A percentile compares a stretch with the other conserved stretches of the same genome.
These are phyloP conservation scores for Sialis lutaria DNA, from an alignment of 2,888 invertebrate genomes.

Conservation along the genomic window DNA sequence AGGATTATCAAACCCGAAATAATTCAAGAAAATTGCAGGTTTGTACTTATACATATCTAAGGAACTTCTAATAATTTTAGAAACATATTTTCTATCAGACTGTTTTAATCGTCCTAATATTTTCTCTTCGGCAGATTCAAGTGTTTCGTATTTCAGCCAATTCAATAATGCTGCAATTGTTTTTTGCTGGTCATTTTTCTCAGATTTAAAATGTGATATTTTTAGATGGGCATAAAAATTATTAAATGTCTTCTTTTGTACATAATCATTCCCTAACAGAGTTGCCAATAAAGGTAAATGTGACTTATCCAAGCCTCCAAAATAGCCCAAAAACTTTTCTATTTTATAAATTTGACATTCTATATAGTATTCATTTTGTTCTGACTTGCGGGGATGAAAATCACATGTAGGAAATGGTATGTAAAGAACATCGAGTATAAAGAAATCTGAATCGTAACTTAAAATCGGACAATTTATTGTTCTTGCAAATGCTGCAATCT, in stretches of 20 bases:
- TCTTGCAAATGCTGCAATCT: conserved; percentile 67
- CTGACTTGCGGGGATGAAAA: conserved; percentile 20
- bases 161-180: conserved; percentile 51
- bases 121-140: conserved; percentile 49
- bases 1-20: conserved; percentile 25
- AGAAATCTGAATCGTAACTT: conserved; percentile 91
- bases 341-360: conserved; percentile 57
- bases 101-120: conserved; percentile 44
- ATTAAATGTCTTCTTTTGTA: conserved; percentile 44
- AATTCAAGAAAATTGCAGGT: conserved; percentile 37
- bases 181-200: conserved; percentile 38
- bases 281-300: conserved; percentile 66
- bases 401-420: conserved; percentile 59
- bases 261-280: conserved; percentile 80
- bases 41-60: conserved; percentile 44
- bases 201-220: conserved; percentile 33
- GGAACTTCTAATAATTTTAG: conserved; percentile 39
- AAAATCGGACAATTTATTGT: conserved; percentile 68
- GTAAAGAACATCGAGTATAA: conserved; percentile 67
- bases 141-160: conserved; percentile 58
- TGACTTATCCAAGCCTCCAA: conserved; percentile 44
- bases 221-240: conserved; percentile 52
- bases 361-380: conserved; percentile 24
- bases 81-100: conserved; percentile 31
- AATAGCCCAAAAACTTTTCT: conserved; percentile 45